Evolutionary conservation across 2,797 vertebrate genomes (phyloP).

Genomic region (Eulemur albifrons): DNA sequence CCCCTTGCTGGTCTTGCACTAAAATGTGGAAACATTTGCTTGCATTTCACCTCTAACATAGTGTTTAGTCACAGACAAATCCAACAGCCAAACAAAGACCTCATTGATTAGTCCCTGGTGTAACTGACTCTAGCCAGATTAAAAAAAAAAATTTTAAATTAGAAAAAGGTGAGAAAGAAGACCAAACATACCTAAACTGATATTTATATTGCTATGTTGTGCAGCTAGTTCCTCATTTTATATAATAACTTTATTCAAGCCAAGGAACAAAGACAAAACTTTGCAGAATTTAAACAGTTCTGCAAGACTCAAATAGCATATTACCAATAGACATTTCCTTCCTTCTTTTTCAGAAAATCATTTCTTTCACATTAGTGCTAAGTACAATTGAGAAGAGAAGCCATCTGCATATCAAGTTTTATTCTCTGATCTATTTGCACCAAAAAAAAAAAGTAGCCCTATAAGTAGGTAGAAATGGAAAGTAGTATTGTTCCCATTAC

Average conservation of each 20-base stretch:
- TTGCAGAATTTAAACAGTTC: neutral
- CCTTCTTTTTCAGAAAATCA: neutral
- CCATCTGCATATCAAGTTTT: neutral
- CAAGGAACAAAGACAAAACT: slow-evolving; percentile 25
- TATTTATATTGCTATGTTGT: neutral
- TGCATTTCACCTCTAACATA: neutral
- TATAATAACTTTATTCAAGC: slow-evolving; percentile 1
- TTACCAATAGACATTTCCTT: neutral
- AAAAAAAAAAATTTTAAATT: slow-evolving; percentile 25
- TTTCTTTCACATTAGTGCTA: neutral
- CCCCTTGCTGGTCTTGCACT: neutral
- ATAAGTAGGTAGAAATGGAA: neutral
- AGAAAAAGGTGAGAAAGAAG: slow-evolving; percentile 34
- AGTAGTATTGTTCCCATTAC: neutral
- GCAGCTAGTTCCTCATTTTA: neutral
- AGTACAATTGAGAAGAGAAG: neutral
- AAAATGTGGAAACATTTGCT: neutral
- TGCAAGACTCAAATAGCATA: neutral
- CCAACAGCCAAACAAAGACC: neutral
- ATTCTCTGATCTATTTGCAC: slow-evolving; percentile 23
- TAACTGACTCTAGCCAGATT: slow-evolving; percentile 5
- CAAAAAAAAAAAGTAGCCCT: neutral
- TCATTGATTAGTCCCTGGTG: neutral
- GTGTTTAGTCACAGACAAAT: neutral
- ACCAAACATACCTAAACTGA: neutral